Base-by-base conservation (phyloP, 2,797 vertebrate genomes). In the Scolopax rusticola region DNA sequence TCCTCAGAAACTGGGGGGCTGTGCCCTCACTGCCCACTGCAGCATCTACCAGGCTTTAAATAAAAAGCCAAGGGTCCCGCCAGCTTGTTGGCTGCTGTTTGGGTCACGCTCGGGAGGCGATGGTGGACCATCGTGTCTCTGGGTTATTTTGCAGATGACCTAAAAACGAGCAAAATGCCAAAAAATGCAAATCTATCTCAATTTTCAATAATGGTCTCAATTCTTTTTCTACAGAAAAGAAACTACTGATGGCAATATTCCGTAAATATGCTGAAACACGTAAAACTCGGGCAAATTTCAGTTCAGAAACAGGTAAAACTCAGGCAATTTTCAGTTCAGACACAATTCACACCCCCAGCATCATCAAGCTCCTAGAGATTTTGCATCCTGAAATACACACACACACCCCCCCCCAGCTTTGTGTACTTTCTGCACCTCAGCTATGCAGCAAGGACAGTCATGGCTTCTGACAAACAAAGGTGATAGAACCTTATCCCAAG, bases 401-500 rank as follows among this genome's bases (percentile, higher is more conserved):
- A 36, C 6, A 15, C 17, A 36, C 16, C 16, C 50, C 6, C 51
- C 27, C 27, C 8, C 14, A 4, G 28, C 40, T 6, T 4, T 7
- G 23, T 5, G 76, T 30, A 15, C 50, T 27, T 33, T 18, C 65
- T 17, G 57, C 36, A 17, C 48, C 82, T 78, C 57, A 40, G 59
- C 64, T 27, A 2, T 0, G 9, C 69, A 27, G 33, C 59, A 61
- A 56, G 71, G 75, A 57, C 82, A 65, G n/a, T 7, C 56, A 5
- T 5, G 43, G 27, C 8, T 82, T 33, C 77, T 71, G 73, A 48
- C 40, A 92, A 91, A 54, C 78, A 45, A 14, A 36, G 41, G 68
- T 6, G 32, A 89, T 12, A 94, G 83, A 56, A 27, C 18, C 68
- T 88, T 88, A 95, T 88, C 79, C 61, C 86, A 89, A 87, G 60